A percentile compares a stretch with the other conserved stretches of the same genome.
Evolutionary conservation across 1,140 invertebrate genomes (phyloP).

Genomic region (Diorhabda elongata): DNA sequence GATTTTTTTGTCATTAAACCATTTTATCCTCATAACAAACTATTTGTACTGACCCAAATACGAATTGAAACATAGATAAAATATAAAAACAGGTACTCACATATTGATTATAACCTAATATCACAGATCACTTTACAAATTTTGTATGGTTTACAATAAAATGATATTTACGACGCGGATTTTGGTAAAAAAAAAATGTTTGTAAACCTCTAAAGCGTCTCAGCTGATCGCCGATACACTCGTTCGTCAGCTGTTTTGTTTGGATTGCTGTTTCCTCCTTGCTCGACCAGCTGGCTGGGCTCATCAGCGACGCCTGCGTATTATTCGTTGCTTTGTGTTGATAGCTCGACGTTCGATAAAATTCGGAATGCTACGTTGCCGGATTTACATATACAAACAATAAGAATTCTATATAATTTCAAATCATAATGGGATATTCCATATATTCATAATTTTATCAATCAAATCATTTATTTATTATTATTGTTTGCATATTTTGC

Average conservation of each 20-base stretch:
- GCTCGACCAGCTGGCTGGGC: neutral
- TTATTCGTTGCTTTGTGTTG: neutral
- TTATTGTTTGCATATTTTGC: no score
- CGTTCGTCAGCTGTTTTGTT: neutral
- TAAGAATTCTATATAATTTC: no score
- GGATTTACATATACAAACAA: no score
- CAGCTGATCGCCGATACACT: neutral
- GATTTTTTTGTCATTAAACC: no score
- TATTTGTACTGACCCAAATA: no score
- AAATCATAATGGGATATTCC: no score
- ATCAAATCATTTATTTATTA: no score
- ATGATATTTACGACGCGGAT: no score
- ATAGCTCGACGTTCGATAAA: neutral
- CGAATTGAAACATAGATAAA: no score
- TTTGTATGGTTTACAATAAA: neutral
- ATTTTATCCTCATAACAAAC: no score
- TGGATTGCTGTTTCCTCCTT: neutral
- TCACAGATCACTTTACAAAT: conserved; percentile 1
- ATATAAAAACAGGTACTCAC: no score
- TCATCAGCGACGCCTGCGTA: neutral
- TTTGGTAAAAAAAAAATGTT: neutral
- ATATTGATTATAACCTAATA: neutral
- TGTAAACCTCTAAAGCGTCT: neutral
- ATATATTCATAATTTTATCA: no score
- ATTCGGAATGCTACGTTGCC: neutral